Evolutionary conservation across 2,797 vertebrate species (phyloP).

Genomic region (Clarias fuscus): DNA sequence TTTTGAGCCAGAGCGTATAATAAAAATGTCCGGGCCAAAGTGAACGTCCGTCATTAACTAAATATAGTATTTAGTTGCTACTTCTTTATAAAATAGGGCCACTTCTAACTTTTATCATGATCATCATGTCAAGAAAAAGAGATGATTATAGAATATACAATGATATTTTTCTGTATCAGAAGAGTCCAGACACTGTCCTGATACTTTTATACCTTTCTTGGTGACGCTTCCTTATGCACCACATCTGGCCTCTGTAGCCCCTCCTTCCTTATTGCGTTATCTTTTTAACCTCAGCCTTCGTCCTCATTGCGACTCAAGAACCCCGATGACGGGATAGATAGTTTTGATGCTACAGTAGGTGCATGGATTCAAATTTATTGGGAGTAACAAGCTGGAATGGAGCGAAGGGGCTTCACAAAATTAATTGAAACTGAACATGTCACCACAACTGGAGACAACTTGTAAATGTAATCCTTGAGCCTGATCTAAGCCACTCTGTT

Average conservation of each 20-base stretch:
- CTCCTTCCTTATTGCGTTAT: neutral
- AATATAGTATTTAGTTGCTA: neutral
- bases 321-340: neutral
- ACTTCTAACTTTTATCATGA: neutral
- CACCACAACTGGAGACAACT: too few relatives aligned
- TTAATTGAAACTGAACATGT: too few relatives aligned
- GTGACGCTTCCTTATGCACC: neutral
- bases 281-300: neutral
- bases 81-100: neutral
- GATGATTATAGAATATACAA: neutral
- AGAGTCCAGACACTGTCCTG: neutral
- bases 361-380: too few relatives aligned
- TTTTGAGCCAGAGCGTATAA: neutral
- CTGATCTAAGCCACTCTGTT: too few relatives aligned
- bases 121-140: neutral
- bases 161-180: neutral
- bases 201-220: neutral
- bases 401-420: too few relatives aligned
- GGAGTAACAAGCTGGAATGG: too few relatives aligned
- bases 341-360: neutral
- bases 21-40: neutral
- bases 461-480: too few relatives aligned
- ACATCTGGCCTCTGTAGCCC: neutral
- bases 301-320: neutral
- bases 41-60: neutral